Base-by-base conservation (phyloP, 2,797 vertebrate genomes). In the Bovichtus variegatus region DNA sequence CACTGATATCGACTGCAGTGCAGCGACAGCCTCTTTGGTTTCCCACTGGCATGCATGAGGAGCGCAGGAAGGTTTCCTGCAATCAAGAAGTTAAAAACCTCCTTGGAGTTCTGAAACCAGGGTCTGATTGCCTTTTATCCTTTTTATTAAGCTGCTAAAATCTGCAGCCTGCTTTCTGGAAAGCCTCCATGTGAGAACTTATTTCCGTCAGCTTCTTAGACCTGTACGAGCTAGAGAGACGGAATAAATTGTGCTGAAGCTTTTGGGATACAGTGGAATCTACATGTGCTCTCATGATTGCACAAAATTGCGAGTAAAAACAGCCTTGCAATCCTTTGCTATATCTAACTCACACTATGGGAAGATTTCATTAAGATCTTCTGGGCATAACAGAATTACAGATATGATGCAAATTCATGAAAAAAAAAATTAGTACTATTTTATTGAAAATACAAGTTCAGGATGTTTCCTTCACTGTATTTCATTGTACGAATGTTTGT, bases 1-100 rank as follows among this genome's bases (percentile, higher is more conserved):
- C 19, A 54, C 90, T 71, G 88, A 77, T 85, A 74, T 15, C 16
- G 59, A 81, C 82, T 83, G 74, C 80, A n/a, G 81, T 1, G 73
- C 65, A 19, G 71, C 25, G 40, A 51, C 64, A 31, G 74, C 62
- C 63, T 77, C 73, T 76, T 50, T 41, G 71, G 74, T 66, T 74
- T 86, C 83, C 72, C 40, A 49, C 79, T 66, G 81, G 46, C 63
- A 38, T n/a, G 55, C n/a, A 1, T 16, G 44, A 81, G 49, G 55
- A 76, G 49, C 1, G 0, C 55, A 58, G 57, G 29, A 80, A 58
- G 36, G 31, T 71, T 71, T 80, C 64, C 55, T 67, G 65, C 78
- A 74, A 84, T 78, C 74, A 80, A 46, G 64, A 75, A 61, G 71
- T 50, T 36, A 59, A 61, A 73, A 60, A 68, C 25, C 65, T 69